Base-by-base conservation (phyloP, 2,888 invertebrate genomes). In the Cosmorhoe ocellata region DNA sequence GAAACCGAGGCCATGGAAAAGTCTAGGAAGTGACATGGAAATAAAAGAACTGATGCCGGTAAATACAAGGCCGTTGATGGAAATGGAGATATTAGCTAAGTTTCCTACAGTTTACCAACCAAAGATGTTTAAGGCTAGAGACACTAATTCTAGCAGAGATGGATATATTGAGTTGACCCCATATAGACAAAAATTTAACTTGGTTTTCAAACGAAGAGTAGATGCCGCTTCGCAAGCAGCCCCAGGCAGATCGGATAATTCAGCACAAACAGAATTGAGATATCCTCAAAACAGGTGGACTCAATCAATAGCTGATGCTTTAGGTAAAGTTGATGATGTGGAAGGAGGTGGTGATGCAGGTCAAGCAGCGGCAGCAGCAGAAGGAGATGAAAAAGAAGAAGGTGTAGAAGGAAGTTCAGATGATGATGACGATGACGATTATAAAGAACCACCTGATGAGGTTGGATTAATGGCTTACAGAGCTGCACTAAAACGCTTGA, bases 281-380 rank as follows among this genome's bases (percentile, higher is more conserved):
- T 94, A 94, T 71, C 94, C 94, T 0, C 85, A 91, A 51, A 95
- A 95, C 74, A 90, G 91, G 51, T 93, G 93, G 92, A 93, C 93
- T 0, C 95, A 95, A 67, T 94, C 90, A 1, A 80, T 87, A 58
- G 81, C 84, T 13, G 86, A 87, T 55, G 72, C 81, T 24, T 62
- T 86, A 36, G 84, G 81, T 6, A 59, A 67, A 46, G 47, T 64
- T 22, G 77, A 69, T 34, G 71, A 77, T 53, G 51, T 61, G 0
- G 80, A 80, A 40, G 84, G 74, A 22, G 76, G 76, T 8, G 79
- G 82, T 14, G 83, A 83, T 36, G 69, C 80, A 8, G 76, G 71
- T 14, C 56, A 66, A 18, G 59, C 72, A 40, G 58, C 46, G 11
- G 51, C 14, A 2, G 51, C 13, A 1, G 59, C 52, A n/a, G 61